Conservation (phyloP, 2,888 invertebrate genomes). For the Aspidiotus rigidus region DNA sequence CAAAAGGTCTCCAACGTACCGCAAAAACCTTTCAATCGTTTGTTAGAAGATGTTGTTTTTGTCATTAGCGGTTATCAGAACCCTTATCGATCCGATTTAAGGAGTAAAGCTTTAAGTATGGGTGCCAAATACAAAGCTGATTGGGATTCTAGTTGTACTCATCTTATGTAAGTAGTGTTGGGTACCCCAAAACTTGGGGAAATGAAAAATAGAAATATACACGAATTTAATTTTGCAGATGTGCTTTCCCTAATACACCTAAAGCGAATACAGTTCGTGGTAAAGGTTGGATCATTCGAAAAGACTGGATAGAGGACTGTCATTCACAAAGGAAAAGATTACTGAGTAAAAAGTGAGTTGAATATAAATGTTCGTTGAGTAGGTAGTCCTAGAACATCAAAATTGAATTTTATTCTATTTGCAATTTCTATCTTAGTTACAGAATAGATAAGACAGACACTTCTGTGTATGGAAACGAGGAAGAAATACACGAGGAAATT, state of each 20-base stretch:
- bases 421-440: conserved; percentile 43
- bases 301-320: conserved; percentile 66
- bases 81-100: conserved; percentile 60
- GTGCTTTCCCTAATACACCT: conserved; percentile 82
- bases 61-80: conserved; percentile 83
- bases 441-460: conserved; percentile 49
- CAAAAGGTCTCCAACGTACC: too few species aligned
- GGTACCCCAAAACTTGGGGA: background rate
- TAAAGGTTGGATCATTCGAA: conserved; percentile 56
- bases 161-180: conserved; percentile 63
- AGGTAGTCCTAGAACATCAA: background rate
- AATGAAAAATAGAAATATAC: background rate
- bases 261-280: conserved; percentile 66
- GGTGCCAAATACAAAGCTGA: conserved; percentile 69
- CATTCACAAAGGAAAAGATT: conserved; percentile 51
- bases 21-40: conserved; percentile 49
- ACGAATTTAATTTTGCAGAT: conserved; percentile 49
- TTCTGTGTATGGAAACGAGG: conserved; percentile 47
- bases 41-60: conserved; percentile 60
- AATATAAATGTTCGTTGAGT: background rate
- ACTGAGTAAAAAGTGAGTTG: conserved; percentile 51
- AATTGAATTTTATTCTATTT: conserved; percentile 5
- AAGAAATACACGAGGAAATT: conserved; percentile 46
- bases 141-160: conserved; percentile 68
- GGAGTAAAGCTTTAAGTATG: conserved; percentile 61